Conservation (phyloP, 2,113 vertebrate genomes). For the Psittacus erithacus region DNA sequence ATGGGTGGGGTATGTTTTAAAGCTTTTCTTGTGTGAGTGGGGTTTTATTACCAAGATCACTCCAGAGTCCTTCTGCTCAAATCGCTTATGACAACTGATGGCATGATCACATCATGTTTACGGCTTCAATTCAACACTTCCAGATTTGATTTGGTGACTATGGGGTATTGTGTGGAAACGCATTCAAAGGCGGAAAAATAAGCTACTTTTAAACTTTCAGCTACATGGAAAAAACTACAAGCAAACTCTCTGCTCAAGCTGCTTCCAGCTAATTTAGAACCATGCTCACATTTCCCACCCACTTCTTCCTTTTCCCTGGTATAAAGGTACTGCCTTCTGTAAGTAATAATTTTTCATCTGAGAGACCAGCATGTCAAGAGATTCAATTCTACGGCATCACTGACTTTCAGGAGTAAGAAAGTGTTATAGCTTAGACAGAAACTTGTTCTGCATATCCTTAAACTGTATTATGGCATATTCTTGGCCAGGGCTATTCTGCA, state of each 20-base stretch:
- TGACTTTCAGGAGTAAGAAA: neutral
- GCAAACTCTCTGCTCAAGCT: neutral
- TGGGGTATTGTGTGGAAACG: neutral
- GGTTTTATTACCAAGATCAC: neutral
- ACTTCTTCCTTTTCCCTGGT: neutral
- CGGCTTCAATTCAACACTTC: neutral
- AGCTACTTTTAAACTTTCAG: neutral
- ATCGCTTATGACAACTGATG: neutral
- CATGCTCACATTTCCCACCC: neutral
- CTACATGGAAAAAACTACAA: rapidly evolving
- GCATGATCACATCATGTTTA: neutral
- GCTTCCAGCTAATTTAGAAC: neutral
- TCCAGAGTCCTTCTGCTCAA: neutral
- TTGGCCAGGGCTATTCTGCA: neutral
- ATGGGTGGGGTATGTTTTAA: rapidly evolving
- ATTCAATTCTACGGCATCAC: neutral
- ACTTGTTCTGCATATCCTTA: neutral
- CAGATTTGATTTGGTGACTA: neutral
- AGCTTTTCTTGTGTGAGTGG: neutral
- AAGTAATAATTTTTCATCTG: neutral
- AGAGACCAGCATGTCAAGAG: neutral
- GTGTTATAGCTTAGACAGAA: neutral
- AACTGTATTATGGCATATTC: neutral
- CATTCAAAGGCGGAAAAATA: neutral
- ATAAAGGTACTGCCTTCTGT: neutral